phyloP scores from a whole-genome alignment of 2,113 vertebrate species.

The Pedetes capensis region DNA sequence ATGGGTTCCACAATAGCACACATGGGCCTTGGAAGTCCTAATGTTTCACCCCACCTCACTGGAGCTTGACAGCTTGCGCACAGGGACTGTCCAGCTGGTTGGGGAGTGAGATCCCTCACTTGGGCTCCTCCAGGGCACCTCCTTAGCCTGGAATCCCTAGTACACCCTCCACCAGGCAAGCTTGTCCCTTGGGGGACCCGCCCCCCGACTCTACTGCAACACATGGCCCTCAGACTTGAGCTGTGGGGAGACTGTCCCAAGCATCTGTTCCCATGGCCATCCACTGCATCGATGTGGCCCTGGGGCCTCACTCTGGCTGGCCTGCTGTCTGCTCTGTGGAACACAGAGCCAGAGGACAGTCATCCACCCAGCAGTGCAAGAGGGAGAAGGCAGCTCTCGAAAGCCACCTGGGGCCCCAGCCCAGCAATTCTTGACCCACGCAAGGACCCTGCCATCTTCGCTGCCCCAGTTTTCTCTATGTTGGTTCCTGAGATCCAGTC shows the following conservation, averaged over 20 bases:
- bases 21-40: too few relatives aligned
- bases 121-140: neutral
- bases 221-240: too few relatives aligned
- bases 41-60: too few relatives aligned
- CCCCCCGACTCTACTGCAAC: too few relatives aligned
- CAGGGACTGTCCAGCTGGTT: neutral
- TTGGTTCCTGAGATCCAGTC: neutral
- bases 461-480: neutral
- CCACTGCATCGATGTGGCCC: too few relatives aligned
- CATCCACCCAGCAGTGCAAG: neutral
- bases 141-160: neutral
- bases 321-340: neutral
- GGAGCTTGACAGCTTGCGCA: too few relatives aligned
- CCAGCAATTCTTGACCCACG: too few relatives aligned
- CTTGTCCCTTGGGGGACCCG: too few relatives aligned
- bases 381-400: neutral
- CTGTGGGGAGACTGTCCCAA: too few relatives aligned
- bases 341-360: neutral
- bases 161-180: too few relatives aligned
- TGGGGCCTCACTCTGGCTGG: neutral
- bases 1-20: neutral
- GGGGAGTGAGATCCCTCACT: neutral
- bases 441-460: neutral
- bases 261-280: accelerated
- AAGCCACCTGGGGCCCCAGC: too few relatives aligned